Evolutionary conservation across 2,888 invertebrate genomes (phyloP).

Genomic region (Scaptomyza parva): DNA sequence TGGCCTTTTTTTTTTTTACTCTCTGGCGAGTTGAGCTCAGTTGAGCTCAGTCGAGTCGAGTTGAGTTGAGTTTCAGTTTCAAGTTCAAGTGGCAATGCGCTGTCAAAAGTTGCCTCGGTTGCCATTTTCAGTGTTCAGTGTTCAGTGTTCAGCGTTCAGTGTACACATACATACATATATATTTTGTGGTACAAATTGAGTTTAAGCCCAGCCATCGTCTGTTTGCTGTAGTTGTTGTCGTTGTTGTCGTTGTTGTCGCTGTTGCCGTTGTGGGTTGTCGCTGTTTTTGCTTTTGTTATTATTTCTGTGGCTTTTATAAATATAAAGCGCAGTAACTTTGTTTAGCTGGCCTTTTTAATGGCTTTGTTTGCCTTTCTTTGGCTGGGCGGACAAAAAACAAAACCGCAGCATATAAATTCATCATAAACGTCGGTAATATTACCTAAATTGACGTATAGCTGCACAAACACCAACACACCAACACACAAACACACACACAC

Average conservation of each 20-base stretch:
- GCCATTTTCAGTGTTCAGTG: conserved; percentile 12
- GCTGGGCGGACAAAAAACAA: conserved; percentile 43
- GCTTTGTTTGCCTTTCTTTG: conserved; percentile 57
- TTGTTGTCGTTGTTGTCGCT: conserved; percentile 1
- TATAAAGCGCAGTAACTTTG: conserved; percentile 65
- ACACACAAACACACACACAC: not conserved
- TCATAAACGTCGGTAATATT: conserved; percentile 71
- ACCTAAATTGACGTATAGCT: conserved; percentile 70
- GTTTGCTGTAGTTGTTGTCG: conserved; percentile 6
- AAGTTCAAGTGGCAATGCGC: conserved; percentile 70
- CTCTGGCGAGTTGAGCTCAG: conserved; percentile 6
- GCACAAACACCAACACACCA: conserved; percentile 2
- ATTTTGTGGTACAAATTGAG: conserved; percentile 60
- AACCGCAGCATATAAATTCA: conserved; percentile 69
- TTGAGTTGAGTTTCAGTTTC: too few species aligned
- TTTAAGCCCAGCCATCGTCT: conserved; percentile 54
- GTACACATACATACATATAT: not conserved
- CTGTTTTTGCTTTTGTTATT: conserved; percentile 6
- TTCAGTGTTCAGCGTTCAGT: too few species aligned
- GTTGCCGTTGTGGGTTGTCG: too few species aligned
- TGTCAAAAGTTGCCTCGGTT: conserved; percentile 54
- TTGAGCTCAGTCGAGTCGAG: too few species aligned
- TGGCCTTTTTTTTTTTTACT: conserved; percentile 10
- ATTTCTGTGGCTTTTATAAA: conserved; percentile 37
- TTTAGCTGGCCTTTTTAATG: conserved; percentile 64